Conservation (phyloP, 1,140 invertebrate genomes). For the Oppia nitens region DNA sequence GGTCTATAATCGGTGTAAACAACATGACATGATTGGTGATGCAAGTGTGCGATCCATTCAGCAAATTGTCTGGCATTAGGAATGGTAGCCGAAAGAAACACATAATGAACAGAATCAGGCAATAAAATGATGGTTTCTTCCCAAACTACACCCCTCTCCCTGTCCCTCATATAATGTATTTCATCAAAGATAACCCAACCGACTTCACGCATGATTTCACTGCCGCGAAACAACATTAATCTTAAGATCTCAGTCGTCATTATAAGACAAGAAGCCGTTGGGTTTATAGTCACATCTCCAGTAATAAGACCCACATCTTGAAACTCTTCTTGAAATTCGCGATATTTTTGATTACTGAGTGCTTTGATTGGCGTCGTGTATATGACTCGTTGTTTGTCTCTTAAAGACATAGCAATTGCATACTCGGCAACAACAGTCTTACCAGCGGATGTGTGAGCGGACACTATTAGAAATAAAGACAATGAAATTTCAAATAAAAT, state of each 20-base stretch:
- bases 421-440: conserved; percentile 98
- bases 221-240: conserved; percentile 96
- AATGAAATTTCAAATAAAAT: conserved; percentile 3
- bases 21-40: conserved; percentile 83
- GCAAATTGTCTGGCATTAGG: conserved; percentile 95
- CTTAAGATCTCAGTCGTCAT: conserved; percentile 99
- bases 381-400: conserved; percentile 72
- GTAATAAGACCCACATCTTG: conserved; percentile 94
- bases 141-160: conserved; percentile 97
- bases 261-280: conserved; percentile 87
- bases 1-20: conserved; percentile 97
- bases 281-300: conserved; percentile 98
- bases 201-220: conserved; percentile 93
- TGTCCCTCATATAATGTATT: conserved; percentile 99
- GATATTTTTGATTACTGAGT: conserved; percentile 96
- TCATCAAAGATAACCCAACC: conserved; percentile 99
- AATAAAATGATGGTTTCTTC: conserved; percentile 96
- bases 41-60: conserved; percentile 93
- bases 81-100: conserved; percentile 97
- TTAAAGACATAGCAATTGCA: conserved; percentile 48
- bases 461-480: conserved; percentile 5
- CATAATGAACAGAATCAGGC: conserved; percentile 94
- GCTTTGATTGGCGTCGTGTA: conserved; percentile 99
- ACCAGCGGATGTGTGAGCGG: conserved; percentile 95
- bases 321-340: conserved; percentile 95